phyloP scores from a whole-genome alignment of 2,888 invertebrate species.

The Julus scanicus region DNA sequence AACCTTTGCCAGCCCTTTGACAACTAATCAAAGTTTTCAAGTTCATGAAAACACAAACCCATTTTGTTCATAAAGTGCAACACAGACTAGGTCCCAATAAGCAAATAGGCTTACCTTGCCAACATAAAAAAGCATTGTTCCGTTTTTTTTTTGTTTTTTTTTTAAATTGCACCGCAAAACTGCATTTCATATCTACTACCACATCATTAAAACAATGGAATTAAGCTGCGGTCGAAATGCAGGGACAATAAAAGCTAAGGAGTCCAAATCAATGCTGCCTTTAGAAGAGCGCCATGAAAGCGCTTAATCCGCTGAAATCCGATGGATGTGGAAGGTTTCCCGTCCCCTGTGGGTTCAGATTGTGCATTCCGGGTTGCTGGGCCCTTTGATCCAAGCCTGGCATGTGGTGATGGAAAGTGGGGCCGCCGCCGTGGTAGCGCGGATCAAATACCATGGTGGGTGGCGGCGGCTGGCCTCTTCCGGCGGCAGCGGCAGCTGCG shows the following conservation, averaged over 20 bases:
- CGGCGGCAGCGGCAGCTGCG: slow-evolving; percentile 52
- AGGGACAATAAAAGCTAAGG: not conserved
- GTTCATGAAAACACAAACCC: not conserved
- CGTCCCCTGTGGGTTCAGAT: slow-evolving; percentile 54
- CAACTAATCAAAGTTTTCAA: not conserved
- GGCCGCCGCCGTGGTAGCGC: slow-evolving; percentile 57
- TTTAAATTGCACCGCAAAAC: not conserved
- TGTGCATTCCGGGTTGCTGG: slow-evolving; percentile 56
- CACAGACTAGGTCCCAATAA: slow-evolving; percentile 19
- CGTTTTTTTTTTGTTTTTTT: too few species aligned
- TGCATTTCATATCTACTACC: not conserved
- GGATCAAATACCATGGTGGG: slow-evolving; percentile 59
- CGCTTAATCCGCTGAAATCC: slow-evolving; percentile 58
- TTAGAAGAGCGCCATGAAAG: slow-evolving; percentile 59
- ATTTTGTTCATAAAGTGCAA: not conserved
- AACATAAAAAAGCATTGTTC: not conserved
- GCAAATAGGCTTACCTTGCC: not conserved
- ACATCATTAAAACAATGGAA: not conserved
- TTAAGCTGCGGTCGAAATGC: not conserved
- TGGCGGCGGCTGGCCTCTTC: slow-evolving; percentile 54
- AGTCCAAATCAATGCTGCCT: not conserved
- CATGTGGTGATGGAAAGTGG: slow-evolving; percentile 56
- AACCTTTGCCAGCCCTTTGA: not conserved
- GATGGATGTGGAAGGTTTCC: slow-evolving; percentile 55
- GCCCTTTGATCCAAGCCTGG: slow-evolving; percentile 55